phyloP scores from a whole-genome alignment of 2,113 vertebrate genomes.

The Syrrhaptes paradoxus region DNA sequence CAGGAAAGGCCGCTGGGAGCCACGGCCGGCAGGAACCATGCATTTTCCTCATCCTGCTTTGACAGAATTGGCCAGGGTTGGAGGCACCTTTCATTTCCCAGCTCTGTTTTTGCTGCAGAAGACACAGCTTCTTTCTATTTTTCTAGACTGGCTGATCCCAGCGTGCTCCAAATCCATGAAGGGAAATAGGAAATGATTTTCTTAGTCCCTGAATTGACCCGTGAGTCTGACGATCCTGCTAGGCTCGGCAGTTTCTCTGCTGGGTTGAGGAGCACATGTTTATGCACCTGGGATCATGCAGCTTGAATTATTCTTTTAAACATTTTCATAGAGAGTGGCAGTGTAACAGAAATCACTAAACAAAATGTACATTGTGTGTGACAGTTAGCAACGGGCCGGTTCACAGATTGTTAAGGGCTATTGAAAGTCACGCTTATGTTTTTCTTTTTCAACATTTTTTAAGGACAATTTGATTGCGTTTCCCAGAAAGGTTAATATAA shows the following conservation, averaged over 20 bases:
- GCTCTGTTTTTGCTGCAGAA: conserved; percentile 55
- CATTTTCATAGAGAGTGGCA: conserved; percentile 69
- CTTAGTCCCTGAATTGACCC: conserved; percentile 63
- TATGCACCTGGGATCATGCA: conserved; percentile 67
- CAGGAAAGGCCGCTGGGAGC: background rate
- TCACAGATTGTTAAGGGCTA: conserved; percentile 72
- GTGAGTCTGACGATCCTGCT: conserved; percentile 43
- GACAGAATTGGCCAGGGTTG: background rate
- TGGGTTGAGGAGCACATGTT: conserved; percentile 40
- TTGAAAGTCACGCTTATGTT: conserved; percentile 71
- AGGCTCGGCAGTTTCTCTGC: conserved; percentile 60
- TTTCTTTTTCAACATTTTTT: conserved; percentile 71
- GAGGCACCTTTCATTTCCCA: conserved; percentile 55
- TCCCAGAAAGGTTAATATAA: conserved; percentile 74
- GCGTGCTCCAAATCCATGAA: conserved; percentile 52
- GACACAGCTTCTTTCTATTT: conserved; percentile 57
- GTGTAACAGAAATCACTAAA: conserved; percentile 69
- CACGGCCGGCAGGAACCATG: background rate
- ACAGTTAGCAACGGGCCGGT: conserved; percentile 67
- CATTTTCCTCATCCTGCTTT: conserved; percentile 11
- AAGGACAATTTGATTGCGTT: conserved; percentile 72
- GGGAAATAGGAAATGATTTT: conserved; percentile 69
- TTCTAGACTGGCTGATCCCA: conserved; percentile 61
- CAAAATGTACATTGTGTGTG: conserved; percentile 72
- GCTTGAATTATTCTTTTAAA: conserved; percentile 73